Evolutionary conservation across 2,113 vertebrate species (phyloP), one percentile per base, ranked within the genome.

Genomic region (Elephas maximus): DNA sequence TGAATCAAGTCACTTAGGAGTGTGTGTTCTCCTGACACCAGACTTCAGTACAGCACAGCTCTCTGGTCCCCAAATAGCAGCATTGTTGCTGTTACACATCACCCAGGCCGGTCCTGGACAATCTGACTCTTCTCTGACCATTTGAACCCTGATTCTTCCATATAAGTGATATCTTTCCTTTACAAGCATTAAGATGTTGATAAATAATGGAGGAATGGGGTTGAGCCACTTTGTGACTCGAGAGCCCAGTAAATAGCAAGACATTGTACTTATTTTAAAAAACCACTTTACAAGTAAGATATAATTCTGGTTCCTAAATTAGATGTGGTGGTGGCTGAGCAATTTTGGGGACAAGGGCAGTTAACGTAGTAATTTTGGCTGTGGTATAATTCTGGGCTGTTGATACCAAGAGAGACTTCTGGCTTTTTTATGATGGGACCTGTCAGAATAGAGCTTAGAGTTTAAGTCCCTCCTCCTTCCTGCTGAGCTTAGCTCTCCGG

Each of bases 301-400:
- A 37, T 30, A 94, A 94, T 95, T 96, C 91, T 93, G 62, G 60
- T 90, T 97, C 45, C 83, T 93, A 95, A 96, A 88, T 97, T 97
- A 97, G 85, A 94, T 96, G 62, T 90, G 76, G 78, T 79, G 63
- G 87, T 84, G 90, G 65, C 33, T 48, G 65, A 81, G 45, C 67
- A 92, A 15, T 93, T 97, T 77, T 69, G 24, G 77, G 81, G 84
- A 92, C 73, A 60, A 92, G 84, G 53, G 60, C 33, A 87, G 73
- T 94, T 96, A 94, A 90, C 51, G 8, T 33, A 91, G 89, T 92
- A 85, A 65, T 96, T 95, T 80, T 93, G 84, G 30, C 88, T 93
- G 0, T 83, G 60, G 28, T 86, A 1, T 77, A 87, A 74, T 93
- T 91, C 65, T 85, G 76, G 81, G 63, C 57, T 79, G 28, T 73